Evolutionary conservation across 2,797 vertebrate species (phyloP), one percentile per base, ranked within the genome.

Genomic region (Leptoclinus maculatus): DNA sequence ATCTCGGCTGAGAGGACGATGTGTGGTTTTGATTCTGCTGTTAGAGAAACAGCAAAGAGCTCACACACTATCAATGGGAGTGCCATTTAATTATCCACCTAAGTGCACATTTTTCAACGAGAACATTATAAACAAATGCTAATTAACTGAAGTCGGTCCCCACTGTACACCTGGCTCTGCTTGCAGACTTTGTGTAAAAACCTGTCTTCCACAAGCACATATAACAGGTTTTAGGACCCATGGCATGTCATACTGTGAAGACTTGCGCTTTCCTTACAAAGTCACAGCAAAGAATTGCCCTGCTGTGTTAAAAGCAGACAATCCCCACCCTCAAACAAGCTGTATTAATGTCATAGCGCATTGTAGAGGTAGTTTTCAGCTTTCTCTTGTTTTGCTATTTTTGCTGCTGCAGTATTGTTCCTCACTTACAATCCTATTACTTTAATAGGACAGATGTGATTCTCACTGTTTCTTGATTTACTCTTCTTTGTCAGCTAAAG

Each of bases 251-350:
- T 27, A 57, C 72, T 66, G 62, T 12, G 59, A 82, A 59, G 38
- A 53, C 65, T 53, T 51, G 13, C 74, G 54, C 66, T 69, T 83
- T 85, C 59, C 83, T 81, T 84, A 83, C 32, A 71, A 63, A 74
- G 47, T 72, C 70, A 70, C 67, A 71, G 79, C 72, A 45, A 81
- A 57, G 73, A 76, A 29, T 49, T 25, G 19, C 41, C 67, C 60
- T 36, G 64, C 64, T 80, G 78, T 72, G 59, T 54, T 74, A 45
- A 82, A 79, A 80, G 54, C 66, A 16, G 23, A 67, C 36, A 72
- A 21, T 32, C 53, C 34, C 34, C 29, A 51, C 19, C 71, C 34
- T 49, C 9, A 73, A 47, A 43, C 11, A 10, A 54, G 47, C 47
- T 27, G 43, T 51, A 80, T 73, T 80, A 59, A 67, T 2, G 21